Base-by-base conservation (phyloP, 2,888 invertebrate species). In the Halocaridina rubra region DNA sequence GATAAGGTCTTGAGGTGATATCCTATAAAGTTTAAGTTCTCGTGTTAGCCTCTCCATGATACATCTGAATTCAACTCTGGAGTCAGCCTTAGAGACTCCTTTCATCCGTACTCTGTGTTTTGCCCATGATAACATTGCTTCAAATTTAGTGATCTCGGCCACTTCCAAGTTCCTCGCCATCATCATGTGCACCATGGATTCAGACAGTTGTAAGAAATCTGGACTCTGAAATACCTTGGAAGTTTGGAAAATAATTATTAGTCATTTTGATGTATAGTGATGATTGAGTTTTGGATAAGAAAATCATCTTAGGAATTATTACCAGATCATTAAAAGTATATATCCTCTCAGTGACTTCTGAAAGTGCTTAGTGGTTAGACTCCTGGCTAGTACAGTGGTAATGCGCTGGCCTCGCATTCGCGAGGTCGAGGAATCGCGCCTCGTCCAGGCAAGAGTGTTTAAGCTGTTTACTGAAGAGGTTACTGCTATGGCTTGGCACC, bases 111-210 rank as follows among this genome's bases (percentile, higher is more conserved):
- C 95, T 92, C 96, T 95, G 91, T 96, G 94, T 87, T 94, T 94
- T 7, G 97, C 96, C 97, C 97, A 97, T 84, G 94, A 93, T 71
- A 97, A 93, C 97, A 97, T 97, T 0, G 97, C 96, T 91, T 97
- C 96, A 90, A 97, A 97, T 91, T 97, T 97, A 77, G 95, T 93
- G 57, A 97, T 95, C 91, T 97, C 97, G 0, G 95, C 94, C 74
- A 97, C 95, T 90, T 96, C 96, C 88, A 97, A 93, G 90, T 95
- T 96, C n/a, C 97, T 94, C 91, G 95, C 95, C 96, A 96, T 96
- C 89, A 96, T 96, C 95, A 96, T 96, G 90, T 96, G 96, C 24
- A 97, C 97, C 96, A 97, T 97, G 3, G 97, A 97, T 90, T 97
- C 97, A 89, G 97, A 97, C 59, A 97, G 93, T 89, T 95, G 95